Base-by-base conservation (phyloP, 2,888 invertebrate species). In the Cosmia trapezina region DNA sequence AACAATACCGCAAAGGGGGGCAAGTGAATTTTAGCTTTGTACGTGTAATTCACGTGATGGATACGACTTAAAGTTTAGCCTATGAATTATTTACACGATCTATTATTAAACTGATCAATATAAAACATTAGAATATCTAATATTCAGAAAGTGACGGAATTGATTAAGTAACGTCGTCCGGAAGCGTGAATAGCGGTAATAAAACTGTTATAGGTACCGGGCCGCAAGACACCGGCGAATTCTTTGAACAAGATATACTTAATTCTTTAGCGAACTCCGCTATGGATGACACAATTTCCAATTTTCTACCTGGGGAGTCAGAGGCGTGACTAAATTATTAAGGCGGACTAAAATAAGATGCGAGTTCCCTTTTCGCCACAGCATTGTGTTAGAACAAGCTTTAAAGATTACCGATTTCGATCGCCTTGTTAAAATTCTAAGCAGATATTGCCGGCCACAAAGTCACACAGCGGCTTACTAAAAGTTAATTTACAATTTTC, bases 281-380 rank as follows among this genome's bases (percentile, higher is more conserved):
- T 87, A 91, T 92, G 91, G 93, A 94, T 93, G 92, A 91, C 93
- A 94, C 94, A 95, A 95, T 95, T 94, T 93, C 94, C 95, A 95
- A 96, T 95, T 95, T 95, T 94, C 94, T 93, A 95, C 95, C 95
- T 94, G 94, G 91, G 90, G 91, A 93, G 90, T 89, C 88, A 89
- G 83, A 89, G 85, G 91, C 95, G 95, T 96, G 95, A 95, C 95
- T 92, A 94, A 94, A 95, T 94, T 96, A 95, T 93, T 93, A 94
- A 96, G 88, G 84, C 87, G 85, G 88, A 88, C 91, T 93, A 92
- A 94, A 95, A 94, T 95, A 95, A 94, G 94, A 94, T 90, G 92
- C 90, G 91, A 93, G 93, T 91, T 93, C 93, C 92, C 93, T 91
- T 90, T 93, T 93, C 91, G 88, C 93, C 90, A 89, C 91, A 91